Base-by-base conservation (phyloP, 2,888 invertebrate genomes). In the Tipula confusa region DNA sequence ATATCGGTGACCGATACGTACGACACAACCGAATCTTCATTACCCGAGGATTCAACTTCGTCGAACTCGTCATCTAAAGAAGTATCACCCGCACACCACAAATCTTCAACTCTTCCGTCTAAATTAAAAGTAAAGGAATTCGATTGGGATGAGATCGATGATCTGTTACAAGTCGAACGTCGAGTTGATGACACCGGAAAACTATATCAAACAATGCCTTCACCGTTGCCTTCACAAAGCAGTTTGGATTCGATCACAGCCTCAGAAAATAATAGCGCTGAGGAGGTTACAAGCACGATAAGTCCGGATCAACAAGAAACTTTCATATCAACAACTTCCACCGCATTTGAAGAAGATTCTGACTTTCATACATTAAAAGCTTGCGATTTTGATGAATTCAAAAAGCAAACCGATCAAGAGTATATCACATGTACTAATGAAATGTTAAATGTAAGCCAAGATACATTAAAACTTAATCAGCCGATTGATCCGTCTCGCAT, bases 141-240 rank as follows among this genome's bases (percentile, higher is more conserved):
- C 86, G 92, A 93, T 86, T 93, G 94, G 93, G 94, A 94, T 87
- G 94, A 94, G 87, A 89, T 94, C 48, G 94, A 94, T 87, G 93
- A 94, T 86, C 88, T 94, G 36, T 88, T 94, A 84, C 93, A 93
- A 89, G 87, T 94, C 1, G 94, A 94, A 87, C 90, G 93, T 48
- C 92, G 92, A 86, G 89, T 92, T 15, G 92, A 92, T 85, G 92
- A 93, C 81, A 90, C 91, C 83, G 92, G 93, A 81, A 93, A 93
- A 87, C 88, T 92, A 33, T 94, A 94, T 87, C 93, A 93, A 89
- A 94, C 94, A 18, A 93, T 94, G 93, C 94, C 94, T 0, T 90
- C 92, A 83, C 91, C 91, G 84, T 89, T 93, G 82, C 91, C 92
- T 11, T 92, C 92, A 11, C 91, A 92, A 86, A 86, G 86, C 83